These are phyloP conservation scores for Stenopsyche tienmushanensis DNA, from an alignment of 1,140 invertebrate genomes.

Conservation along the genomic window DNA sequence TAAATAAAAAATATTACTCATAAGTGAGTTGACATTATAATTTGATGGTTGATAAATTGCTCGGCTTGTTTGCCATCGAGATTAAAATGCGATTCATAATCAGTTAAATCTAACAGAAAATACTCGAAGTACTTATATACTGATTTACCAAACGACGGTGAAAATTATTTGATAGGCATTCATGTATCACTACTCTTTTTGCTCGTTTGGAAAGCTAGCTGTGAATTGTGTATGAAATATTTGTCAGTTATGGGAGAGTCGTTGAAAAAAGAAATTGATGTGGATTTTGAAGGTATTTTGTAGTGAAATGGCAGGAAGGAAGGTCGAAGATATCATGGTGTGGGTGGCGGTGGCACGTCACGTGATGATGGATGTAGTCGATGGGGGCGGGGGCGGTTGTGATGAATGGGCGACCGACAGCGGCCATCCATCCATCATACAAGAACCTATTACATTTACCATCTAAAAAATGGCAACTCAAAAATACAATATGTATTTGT, in stretches of 20 bases:
- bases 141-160: constrained; percentile 6
- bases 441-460: constrained; percentile 22
- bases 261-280: not conserved
- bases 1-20: constrained; percentile 34
- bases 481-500: constrained; percentile 22
- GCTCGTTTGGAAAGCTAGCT: too few species aligned
- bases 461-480: constrained; percentile 20
- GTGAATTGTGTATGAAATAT: not conserved
- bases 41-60: constrained; percentile 39
- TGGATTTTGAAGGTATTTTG: not conserved
- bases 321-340: too few species aligned
- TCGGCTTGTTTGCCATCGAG: constrained; percentile 23
- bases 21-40: constrained; percentile 27
- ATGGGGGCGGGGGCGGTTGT: constrained; percentile 17
- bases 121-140: constrained; percentile 11
- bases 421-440: constrained; percentile 36
- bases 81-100: constrained; percentile 6
- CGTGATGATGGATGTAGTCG: constrained; percentile 28
- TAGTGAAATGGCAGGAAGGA: not conserved
- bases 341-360: constrained; percentile 6
- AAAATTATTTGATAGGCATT: constrained; percentile 16
- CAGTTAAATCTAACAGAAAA: constrained; percentile 20
- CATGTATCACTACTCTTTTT: not conserved
- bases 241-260: not conserved
- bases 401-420: constrained; percentile 37